phyloP scores from a whole-genome alignment of 2,797 vertebrate species.

The Podarcis lilfordi region DNA sequence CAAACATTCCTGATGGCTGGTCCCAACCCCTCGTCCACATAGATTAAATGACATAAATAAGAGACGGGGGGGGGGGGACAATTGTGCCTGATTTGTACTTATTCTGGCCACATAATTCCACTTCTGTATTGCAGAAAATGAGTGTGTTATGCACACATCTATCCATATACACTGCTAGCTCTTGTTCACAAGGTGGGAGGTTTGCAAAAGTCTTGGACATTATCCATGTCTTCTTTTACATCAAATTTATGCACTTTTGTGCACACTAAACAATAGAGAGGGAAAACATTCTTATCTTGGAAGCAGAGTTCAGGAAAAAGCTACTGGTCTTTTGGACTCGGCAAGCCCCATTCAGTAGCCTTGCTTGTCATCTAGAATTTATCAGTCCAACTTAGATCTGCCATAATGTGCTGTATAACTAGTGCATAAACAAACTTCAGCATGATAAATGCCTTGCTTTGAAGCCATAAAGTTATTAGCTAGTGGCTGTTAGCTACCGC shows the following conservation, averaged over 20 bases:
- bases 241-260: conserved; percentile 31
- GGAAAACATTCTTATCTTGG: conserved; percentile 63
- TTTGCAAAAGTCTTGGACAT: neutral
- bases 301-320: conserved; percentile 74
- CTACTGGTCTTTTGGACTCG: conserved; percentile 74
- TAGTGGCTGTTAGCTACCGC: conserved; percentile 88
- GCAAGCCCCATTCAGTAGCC: conserved; percentile 64
- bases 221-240: neutral
- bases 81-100: neutral
- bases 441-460: conserved; percentile 88
- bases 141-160: neutral
- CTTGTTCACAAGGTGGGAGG: neutral
- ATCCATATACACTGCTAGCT: neutral
- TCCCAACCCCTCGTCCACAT: neutral
- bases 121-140: too few species aligned
- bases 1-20: neutral
- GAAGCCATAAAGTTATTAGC: conserved; percentile 90
- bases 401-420: conserved; percentile 82
- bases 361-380: conserved; percentile 78
- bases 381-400: conserved; percentile 83
- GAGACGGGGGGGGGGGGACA: neutral
- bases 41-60: neutral
- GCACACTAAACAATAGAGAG: conserved; percentile 62
- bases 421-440: conserved; percentile 88
- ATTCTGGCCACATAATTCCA: neutral